A percentile compares a stretch with the other conserved stretches of the same genome.
phyloP scores from a whole-genome alignment of 2,888 invertebrate species.

The Baronia brevicornis region DNA sequence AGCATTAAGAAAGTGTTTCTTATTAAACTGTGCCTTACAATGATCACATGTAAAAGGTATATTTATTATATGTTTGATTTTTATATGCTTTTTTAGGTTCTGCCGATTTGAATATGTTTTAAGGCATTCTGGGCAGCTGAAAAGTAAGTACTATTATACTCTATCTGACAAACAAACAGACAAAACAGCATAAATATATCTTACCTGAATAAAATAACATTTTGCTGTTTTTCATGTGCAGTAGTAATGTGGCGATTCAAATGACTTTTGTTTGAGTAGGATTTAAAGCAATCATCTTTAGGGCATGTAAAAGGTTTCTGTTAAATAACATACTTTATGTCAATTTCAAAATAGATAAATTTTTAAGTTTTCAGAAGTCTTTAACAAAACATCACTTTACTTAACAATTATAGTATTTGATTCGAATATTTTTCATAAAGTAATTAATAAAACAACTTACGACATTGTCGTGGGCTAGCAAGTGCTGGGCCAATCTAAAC shows the following conservation, averaged over 20 bases:
- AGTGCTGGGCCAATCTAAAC: conserved; percentile 72
- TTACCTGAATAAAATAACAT: conserved; percentile 47
- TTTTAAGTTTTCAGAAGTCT: too few relatives aligned
- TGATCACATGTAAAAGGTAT: conserved; percentile 63
- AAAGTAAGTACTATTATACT: conserved; percentile 19
- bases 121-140: conserved; percentile 63
- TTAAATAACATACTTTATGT: conserved; percentile 19
- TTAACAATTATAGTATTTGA: too few relatives aligned
- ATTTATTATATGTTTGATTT: conserved; percentile 48
- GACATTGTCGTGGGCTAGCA: conserved; percentile 71
- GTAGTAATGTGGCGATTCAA: conserved; percentile 75
- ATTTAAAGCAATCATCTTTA: conserved; percentile 74
- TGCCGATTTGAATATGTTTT: conserved; percentile 66
- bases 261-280: conserved; percentile 77
- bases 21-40: conserved; percentile 70
- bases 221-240: conserved; percentile 49
- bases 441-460: conserved; percentile 49
- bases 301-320: conserved; percentile 77
- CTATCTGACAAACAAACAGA: neutral
- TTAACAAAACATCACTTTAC: too few relatives aligned
- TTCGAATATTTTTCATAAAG: too few relatives aligned
- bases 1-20: conserved; percentile 71
- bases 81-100: conserved; percentile 76
- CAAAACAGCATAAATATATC: conserved; percentile 5
- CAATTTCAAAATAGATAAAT: too few relatives aligned